Evolutionary conservation across 2,888 invertebrate genomes (phyloP), one percentile per base, ranked within the genome.

Genomic region (Laspeyria flexula): DNA sequence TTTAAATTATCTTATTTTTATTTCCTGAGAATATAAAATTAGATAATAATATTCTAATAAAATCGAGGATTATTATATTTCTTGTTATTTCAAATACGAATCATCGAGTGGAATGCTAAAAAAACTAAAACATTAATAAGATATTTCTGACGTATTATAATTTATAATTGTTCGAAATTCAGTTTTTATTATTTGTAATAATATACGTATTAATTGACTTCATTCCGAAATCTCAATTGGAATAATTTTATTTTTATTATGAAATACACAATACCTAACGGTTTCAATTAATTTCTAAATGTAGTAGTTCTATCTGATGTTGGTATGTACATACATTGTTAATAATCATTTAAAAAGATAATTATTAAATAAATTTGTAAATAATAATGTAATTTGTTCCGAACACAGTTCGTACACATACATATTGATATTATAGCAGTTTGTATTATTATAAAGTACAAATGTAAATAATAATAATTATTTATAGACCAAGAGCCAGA

Each of bases 141-240:
- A n/a, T n/a, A n/a, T n/a, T n/a, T n/a, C n/a, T n/a, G n/a, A n/a
- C n/a, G n/a, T 45, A 31, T 13, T 29, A 29, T 29, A 11, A 13
- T 31, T 13, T 31, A 31, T 13, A 31, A 13, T 31, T 7, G 13
- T 31, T 13, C 7, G 13, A 31, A 31, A 31, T 13, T 13, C 11
- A 11, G 11, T 13, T 31, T 31, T 9, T 13, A 31, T 31, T 9
- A n/a, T 39, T 29, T 47, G 55, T 37, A 48, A 12, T 30, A 21
- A 21, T 48, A 42, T 67, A 67, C 57, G 65, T 67, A 67, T 68
- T 50, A 71, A 72, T 72, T 72, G 72, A 72, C 72, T 53, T 60
- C 21, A 45, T 56, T 61, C 43, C 39, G 54, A 65, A 63, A 63
- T 64, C 57, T 51, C 10, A 31, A 13, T 11, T 48, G 33, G 37